Conservation (phyloP, 2,888 invertebrate genomes). For the Eupelmus urozonus region DNA sequence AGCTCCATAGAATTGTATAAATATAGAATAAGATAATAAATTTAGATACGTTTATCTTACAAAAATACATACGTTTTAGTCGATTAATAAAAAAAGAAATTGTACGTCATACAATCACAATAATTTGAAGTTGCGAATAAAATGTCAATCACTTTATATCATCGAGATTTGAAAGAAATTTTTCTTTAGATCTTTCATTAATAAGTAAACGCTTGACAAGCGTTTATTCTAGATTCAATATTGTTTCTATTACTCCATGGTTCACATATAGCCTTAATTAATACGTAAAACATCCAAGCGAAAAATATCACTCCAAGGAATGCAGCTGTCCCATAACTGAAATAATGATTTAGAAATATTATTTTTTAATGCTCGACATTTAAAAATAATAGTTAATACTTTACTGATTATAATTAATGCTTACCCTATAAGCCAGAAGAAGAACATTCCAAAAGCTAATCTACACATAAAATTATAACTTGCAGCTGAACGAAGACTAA, state of each 20-base stretch:
- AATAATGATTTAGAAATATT: slow-evolving; percentile 49
- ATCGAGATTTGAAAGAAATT: slow-evolving; percentile 8
- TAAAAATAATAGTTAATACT: not conserved
- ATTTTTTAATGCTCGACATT: not conserved
- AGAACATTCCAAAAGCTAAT: slow-evolving; percentile 79
- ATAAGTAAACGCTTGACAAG: no score
- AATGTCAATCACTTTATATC: slow-evolving; percentile 12
- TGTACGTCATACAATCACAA: slow-evolving; percentile 33
- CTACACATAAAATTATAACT: slow-evolving; percentile 81
- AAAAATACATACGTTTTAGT: slow-evolving; percentile 53
- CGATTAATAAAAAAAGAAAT: slow-evolving; percentile 15
- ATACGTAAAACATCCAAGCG: slow-evolving; percentile 78
- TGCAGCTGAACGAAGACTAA: slow-evolving; percentile 84
- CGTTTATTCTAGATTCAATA: slow-evolving; percentile 23
- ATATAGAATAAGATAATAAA: not conserved
- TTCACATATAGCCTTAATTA: slow-evolving; percentile 78
- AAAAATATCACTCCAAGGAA: slow-evolving; percentile 78
- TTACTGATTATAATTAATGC: slow-evolving; percentile 4
- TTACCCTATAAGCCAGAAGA: slow-evolving; percentile 80
- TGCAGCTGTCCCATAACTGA: slow-evolving; percentile 69
- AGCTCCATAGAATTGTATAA: not conserved
- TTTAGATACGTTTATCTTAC: slow-evolving; percentile 45
- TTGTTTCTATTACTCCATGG: slow-evolving; percentile 65
- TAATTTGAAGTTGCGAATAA: not conserved
- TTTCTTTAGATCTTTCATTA: slow-evolving; percentile 29